Evolutionary conservation across 2,888 invertebrate genomes (phyloP), one percentile per base, ranked within the genome.

Genomic region (Trachelus stipa): DNA sequence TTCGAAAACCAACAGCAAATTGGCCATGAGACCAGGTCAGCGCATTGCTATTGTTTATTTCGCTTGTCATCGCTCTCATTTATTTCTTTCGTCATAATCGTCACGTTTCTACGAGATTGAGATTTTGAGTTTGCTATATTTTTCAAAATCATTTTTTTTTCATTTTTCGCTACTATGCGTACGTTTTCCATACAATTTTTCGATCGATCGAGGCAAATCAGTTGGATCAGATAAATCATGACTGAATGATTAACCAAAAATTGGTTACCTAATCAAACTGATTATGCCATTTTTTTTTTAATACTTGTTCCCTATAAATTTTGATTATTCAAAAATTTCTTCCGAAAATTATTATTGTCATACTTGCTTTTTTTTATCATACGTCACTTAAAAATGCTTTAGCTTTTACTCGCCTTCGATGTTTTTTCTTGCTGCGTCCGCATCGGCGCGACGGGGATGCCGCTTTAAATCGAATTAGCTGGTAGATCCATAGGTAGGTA

Each of bases 321-420:
- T 6, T 15, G 0, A 37, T 12, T 40, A 15, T 40, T 40, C 15
- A 6, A 15, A 15, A 4, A 40, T 40, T 40, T 1, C 15, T 40
- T 15, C 15, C 0, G 1, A 15, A 1, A 15, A 15, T 40, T 40
- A 15, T 15, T 76, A 77, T 76, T 73, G 69, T 76, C 68, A 68
- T 76, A 68, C 33, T 76, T 68, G 69, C 77, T 73, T 6, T 40
- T 15, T 15, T 40, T 40, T 4, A 15, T 40, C 4, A 15, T 40
- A 15, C 37, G 37, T 40, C 40, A 40, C 40, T 40, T 6, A 15
- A 37, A 12, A 15, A 40, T 79, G 82, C 74, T 81, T 82, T 78
- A 76, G 79, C 81, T 78, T 81, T 79, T 33, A 80, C 74, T 81
- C 74, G 77, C 79, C 76, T 81, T 40, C 68, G 69, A 69, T 56